Base-by-base conservation (phyloP, 2,113 vertebrate species). In the Zosterops lateralis region DNA sequence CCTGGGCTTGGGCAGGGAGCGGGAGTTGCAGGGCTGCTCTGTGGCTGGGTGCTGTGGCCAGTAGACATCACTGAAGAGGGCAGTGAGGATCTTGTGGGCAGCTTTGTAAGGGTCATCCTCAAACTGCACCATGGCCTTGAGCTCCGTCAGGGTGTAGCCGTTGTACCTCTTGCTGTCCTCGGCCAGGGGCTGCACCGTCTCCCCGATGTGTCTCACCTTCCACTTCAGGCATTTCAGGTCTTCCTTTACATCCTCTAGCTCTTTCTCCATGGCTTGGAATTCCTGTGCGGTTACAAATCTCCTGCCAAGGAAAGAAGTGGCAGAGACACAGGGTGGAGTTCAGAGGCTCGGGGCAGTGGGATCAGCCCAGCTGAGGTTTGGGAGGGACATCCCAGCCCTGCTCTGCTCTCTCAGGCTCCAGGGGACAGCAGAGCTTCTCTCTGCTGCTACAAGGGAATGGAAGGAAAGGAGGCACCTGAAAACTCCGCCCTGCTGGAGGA, bases 101-200 rank as follows among this genome's bases (percentile, higher is more conserved):
- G 97, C 97, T 42, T 85, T 87, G 86, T 87, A 96, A 44, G 97
- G 96, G 58, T 97, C 94, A 0, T 96, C 89, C 79, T 97, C 97
- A 10, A 42, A 87, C 92, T 96, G 96, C 75, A 91, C 96, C 97
- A 97, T 95, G 14, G 94, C 97, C 96, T 88, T 93, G 71, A 97
- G 97, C 96, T 97, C 97, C 5, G 0, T 88, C 90, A 96, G 84
- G 72, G 95, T 97, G 28, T 96, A 94, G 54, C 97, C 96, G 0
- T 96, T 96, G 96, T 97, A 96, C 42, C 93, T 87, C 91, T 95
- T 95, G 91, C 93, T 94, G 88, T 96, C 93, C 51, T 96, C 93
- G 1, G 90, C 88, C 85, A 70, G 78, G 29, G 95, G 93, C 84
- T 94, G 97, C 84, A 93, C 95, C 0, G 92, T 88, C 91, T 95